These are phyloP conservation scores for Haemorhous mexicanus DNA, from an alignment of 2,113 vertebrate genomes.

Conservation along the genomic window DNA sequence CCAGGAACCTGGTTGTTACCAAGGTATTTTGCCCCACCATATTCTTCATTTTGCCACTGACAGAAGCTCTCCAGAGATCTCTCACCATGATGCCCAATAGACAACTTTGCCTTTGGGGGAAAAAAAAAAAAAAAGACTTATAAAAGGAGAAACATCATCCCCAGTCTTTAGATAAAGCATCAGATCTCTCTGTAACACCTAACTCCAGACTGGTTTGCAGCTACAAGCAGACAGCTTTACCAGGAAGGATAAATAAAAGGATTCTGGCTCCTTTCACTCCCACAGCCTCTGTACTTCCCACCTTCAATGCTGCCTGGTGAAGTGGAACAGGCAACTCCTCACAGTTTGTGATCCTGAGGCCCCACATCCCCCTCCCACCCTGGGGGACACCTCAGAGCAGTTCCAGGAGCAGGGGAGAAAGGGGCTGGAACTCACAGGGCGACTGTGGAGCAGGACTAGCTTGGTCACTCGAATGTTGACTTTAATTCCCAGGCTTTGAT, in stretches of 20 bases:
- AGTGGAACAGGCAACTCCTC: not conserved
- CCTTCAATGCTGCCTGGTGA: not conserved
- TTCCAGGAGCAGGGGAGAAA: not conserved
- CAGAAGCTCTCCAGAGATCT: conserved; percentile 95
- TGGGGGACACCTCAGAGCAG: not conserved
- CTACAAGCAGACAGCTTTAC: not conserved
- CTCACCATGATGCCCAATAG: conserved; percentile 92
- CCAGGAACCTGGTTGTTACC: conserved; percentile 91
- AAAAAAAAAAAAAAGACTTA: not conserved
- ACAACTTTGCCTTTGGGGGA: conserved; percentile 79
- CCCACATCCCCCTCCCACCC: not conserved
- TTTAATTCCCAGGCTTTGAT: conserved; percentile 88
- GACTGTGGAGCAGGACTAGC: conserved; percentile 87
- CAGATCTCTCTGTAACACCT: not conserved
- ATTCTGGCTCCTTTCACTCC: not conserved
- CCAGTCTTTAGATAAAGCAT: not conserved
- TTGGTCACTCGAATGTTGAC: conserved; percentile 91
- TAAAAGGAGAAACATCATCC: not conserved
- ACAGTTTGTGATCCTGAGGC: not conserved
- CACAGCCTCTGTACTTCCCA: not conserved
- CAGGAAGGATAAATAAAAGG: not conserved
- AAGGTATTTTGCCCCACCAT: conserved; percentile 82
- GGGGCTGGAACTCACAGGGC: conserved; percentile 83
- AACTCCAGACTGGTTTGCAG: not conserved
- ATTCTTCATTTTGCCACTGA: conserved; percentile 95